phyloP scores from a whole-genome alignment of 2,113 vertebrate species.

The Lophura nycthemera region DNA sequence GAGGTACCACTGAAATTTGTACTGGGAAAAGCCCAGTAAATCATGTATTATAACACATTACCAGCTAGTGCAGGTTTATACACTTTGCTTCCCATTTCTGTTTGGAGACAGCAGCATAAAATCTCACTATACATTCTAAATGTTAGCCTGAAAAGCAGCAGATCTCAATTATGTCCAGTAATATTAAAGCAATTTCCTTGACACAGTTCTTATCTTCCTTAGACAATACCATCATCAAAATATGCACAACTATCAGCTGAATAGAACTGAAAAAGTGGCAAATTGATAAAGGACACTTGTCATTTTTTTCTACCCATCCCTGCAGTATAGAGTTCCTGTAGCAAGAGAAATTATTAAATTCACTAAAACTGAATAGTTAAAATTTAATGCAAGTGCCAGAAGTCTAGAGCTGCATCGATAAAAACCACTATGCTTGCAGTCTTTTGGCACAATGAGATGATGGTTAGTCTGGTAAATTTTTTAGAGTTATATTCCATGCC shows the following conservation, averaged over 20 bases:
- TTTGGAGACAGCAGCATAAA: not conserved
- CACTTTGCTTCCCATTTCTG: not conserved
- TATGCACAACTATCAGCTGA: not conserved
- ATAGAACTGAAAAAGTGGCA: not conserved
- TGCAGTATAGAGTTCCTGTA: not conserved
- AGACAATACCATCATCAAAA: not conserved
- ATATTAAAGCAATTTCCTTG: not conserved
- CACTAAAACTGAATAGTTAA: not conserved
- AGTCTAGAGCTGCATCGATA: not conserved
- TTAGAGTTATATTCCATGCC: constrained; percentile 5
- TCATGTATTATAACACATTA: not conserved
- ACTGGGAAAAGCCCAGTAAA: not conserved
- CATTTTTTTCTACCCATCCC: not conserved
- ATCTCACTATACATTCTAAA: not conserved
- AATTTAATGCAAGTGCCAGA: constrained; percentile 11
- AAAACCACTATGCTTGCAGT: not conserved
- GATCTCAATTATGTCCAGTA: not conserved
- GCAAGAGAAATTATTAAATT: constrained; percentile 20
- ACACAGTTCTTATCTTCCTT: not conserved
- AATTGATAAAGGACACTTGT: not conserved
- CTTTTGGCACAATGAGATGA: not conserved
- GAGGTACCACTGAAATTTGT: not conserved
- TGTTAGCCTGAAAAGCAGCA: not conserved
- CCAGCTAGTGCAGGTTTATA: not conserved
- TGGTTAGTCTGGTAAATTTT: not conserved